Conservation (phyloP, 1,140 invertebrate species). For the Ceratosolen fusciceps region DNA sequence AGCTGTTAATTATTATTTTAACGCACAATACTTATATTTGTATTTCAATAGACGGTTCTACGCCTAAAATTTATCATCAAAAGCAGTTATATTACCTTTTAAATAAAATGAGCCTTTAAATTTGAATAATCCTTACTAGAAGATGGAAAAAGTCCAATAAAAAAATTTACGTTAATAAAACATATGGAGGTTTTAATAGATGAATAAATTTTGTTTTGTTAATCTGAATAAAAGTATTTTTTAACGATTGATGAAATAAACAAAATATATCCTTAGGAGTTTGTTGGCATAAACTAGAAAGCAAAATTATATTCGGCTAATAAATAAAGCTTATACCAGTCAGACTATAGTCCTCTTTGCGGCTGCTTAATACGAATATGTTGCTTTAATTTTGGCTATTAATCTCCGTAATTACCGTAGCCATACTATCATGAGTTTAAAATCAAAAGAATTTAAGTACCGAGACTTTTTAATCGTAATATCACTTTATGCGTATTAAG, state of each 20-base stretch:
- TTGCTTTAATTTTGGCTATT: neutral
- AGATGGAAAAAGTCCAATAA: neutral
- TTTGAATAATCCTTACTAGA: too few relatives aligned
- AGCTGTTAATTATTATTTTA: too few relatives aligned
- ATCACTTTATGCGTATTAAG: neutral
- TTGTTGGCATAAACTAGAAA: neutral
- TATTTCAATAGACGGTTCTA: too few relatives aligned
- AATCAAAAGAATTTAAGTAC: neutral
- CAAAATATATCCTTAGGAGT: neutral
- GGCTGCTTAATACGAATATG: neutral
- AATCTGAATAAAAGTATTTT: neutral
- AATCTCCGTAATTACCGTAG: neutral
- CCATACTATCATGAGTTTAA: neutral
- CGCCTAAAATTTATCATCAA: too few relatives aligned
- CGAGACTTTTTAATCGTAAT: neutral
- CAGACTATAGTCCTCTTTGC: neutral
- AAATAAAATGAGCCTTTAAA: too few relatives aligned
- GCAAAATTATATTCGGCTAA: neutral
- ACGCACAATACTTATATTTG: too few relatives aligned
- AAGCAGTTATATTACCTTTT: too few relatives aligned
- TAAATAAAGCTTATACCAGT: neutral
- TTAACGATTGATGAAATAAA: neutral
- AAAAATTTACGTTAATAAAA: too few relatives aligned
- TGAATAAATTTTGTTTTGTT: too few relatives aligned
- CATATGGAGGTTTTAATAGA: too few relatives aligned